phyloP scores from a whole-genome alignment of 2,797 vertebrate genomes.

The Danionella dracula region DNA sequence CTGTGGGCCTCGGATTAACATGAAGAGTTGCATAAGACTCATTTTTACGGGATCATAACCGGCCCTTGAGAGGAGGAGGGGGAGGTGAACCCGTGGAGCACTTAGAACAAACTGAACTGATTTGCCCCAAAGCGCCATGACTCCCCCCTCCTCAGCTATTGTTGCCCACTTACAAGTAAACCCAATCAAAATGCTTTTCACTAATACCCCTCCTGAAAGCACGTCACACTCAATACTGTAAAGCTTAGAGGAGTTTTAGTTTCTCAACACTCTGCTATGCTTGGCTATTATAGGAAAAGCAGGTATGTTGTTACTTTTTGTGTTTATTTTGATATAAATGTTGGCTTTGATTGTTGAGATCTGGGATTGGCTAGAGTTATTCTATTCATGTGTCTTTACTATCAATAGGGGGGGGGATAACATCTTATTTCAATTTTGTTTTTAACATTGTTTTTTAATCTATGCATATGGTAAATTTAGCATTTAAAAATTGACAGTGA shows the following conservation, averaged over 20 bases:
- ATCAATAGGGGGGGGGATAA: too few relatives aligned
- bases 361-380: neutral
- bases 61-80: neutral
- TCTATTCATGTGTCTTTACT: too few relatives aligned
- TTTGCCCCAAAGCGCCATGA: conserved; percentile 9
- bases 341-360: neutral
- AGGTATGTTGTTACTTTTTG: conserved; percentile 15
- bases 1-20: conserved; percentile 6
- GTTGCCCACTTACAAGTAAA: conserved; percentile 7
- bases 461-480: too few relatives aligned
- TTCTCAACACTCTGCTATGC: conserved; percentile 15
- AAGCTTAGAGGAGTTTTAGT: conserved; percentile 17
- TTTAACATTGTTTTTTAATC: too few relatives aligned
- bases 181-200: conserved; percentile 25
- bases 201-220: conserved; percentile 23
- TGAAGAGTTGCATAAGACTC: conserved; percentile 27
- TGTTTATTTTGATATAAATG: neutral
- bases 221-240: conserved; percentile 8
- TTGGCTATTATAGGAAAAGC: conserved; percentile 21
- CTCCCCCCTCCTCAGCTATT: neutral
- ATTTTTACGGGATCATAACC: conserved; percentile 24
- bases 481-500: too few relatives aligned
- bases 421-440: too few relatives aligned
- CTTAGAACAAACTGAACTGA: neutral
- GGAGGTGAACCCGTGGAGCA: neutral